Evolutionary conservation across 2,113 vertebrate species (phyloP).

Genomic region (Ibidorhyncha struthersii): DNA sequence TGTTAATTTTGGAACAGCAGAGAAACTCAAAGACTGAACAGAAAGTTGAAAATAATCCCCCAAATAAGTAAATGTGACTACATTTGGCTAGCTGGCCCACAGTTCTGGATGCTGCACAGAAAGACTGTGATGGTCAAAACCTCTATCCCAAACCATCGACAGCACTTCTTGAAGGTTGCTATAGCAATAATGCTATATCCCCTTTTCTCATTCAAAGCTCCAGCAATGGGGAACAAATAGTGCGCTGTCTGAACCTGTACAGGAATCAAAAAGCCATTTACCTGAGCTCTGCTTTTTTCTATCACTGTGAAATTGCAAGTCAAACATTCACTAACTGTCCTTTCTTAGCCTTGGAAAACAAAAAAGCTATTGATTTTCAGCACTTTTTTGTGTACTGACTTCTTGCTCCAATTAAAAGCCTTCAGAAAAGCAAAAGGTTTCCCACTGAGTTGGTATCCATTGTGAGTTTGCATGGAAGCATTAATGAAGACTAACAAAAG

Average conservation of each 20-base stretch:
- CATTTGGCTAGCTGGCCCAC: neutral
- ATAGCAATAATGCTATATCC: neutral
- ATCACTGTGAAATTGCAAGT: neutral
- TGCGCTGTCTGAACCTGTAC: neutral
- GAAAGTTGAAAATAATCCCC: neutral
- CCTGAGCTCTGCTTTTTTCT: neutral
- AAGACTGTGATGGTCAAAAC: neutral
- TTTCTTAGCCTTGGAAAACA: conserved; percentile 23
- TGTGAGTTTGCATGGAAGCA: neutral
- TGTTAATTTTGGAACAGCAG: neutral
- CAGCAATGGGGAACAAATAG: neutral
- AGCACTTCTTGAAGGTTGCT: neutral
- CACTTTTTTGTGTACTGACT: neutral
- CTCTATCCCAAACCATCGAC: neutral
- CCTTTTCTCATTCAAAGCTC: neutral
- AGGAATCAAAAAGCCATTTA: conserved; percentile 18
- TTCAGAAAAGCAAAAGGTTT: conserved; percentile 1
- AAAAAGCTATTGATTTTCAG: conserved; percentile 32
- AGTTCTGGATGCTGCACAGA: neutral
- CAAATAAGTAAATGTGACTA: neutral
- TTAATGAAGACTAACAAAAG: conserved; percentile 19
- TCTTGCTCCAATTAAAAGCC: neutral
- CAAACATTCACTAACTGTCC: conserved; percentile 31
- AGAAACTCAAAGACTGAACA: neutral
- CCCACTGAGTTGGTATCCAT: neutral